Conservation (phyloP, 2,888 invertebrate species). For the Ophonus ardosiacus region DNA sequence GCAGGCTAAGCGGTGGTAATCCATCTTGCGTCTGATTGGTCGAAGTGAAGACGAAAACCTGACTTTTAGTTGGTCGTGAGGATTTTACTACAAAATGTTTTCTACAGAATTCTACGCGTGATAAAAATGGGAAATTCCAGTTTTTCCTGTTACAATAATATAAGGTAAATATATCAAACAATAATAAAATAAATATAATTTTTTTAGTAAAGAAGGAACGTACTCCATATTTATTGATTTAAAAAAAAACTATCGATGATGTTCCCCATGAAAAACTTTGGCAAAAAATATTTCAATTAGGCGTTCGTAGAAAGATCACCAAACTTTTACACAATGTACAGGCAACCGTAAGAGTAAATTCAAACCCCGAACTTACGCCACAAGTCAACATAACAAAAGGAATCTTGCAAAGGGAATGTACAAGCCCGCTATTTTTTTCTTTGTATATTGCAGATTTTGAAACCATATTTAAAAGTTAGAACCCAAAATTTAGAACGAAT, state of each 20-base stretch:
- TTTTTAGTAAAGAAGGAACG: too few relatives aligned
- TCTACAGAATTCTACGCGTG: too few relatives aligned
- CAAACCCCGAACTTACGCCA: not conserved
- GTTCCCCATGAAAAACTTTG: too few relatives aligned
- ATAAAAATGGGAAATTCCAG: too few relatives aligned
- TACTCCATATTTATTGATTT: not conserved
- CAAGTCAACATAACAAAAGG: not conserved
- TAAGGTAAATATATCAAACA: too few relatives aligned
- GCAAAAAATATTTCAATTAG: not conserved
- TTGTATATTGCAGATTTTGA: conserved; percentile 2
- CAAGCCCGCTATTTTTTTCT: not conserved
- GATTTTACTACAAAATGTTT: too few relatives aligned
- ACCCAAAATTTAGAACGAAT: not conserved
- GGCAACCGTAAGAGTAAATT: not conserved
- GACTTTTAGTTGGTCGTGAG: too few relatives aligned
- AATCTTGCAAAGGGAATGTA: not conserved
- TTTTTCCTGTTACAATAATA: too few relatives aligned
- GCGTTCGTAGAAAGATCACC: not conserved
- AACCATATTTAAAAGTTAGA: not conserved
- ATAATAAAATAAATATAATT: too few relatives aligned
- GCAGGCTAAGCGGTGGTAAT: too few relatives aligned
- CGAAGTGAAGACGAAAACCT: too few relatives aligned
- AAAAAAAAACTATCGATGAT: not conserved
- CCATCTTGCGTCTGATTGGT: too few relatives aligned
- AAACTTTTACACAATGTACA: not conserved